Percentiles rank a stretch among this genome's conserved stretches.
Conservation (phyloP, 37 sponge, comb jelly and placozoan genomes). For the Cladorhizidae sp. region DNA sequence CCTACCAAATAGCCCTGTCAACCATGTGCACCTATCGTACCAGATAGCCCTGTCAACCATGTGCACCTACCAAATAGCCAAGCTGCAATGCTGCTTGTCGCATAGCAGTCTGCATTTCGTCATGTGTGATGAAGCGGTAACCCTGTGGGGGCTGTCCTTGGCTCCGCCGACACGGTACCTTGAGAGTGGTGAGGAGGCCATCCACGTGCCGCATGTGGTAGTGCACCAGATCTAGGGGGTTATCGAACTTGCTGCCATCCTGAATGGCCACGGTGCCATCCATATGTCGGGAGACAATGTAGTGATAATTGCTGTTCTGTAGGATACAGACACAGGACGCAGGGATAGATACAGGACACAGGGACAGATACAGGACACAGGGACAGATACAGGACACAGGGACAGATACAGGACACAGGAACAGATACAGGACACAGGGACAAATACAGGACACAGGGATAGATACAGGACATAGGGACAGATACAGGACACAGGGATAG, state of each 20-base stretch:
- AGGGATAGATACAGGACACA: background rate
- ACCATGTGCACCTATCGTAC: no score
- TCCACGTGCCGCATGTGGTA: constrained; percentile 69
- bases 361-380: background rate
- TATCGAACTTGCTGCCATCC: constrained; percentile 74
- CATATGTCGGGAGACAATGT: constrained; percentile 57
- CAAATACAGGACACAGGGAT: no score
- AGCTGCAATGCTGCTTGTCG: constrained; percentile 70
- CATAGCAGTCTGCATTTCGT: constrained; percentile 79
- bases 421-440: no score
- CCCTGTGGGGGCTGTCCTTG: constrained; percentile 74
- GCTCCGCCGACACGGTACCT: constrained; percentile 56
- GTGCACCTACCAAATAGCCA: constrained; percentile 62
- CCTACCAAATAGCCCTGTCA: no score
- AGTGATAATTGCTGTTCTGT: constrained; percentile 63
- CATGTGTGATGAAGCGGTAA: constrained; percentile 75
- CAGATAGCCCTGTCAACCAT: no score
- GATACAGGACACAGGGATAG: no score
- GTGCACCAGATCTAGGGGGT: constrained; percentile 75
- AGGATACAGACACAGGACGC: background rate
- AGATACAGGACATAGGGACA: no score
- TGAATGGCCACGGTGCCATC: constrained; percentile 83
- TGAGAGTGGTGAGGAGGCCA: constrained; percentile 79
- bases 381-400: no score
- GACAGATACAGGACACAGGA: no score